Conservation (phyloP, 2,113 vertebrate genomes). For the Porphyrio hochstetteri region DNA sequence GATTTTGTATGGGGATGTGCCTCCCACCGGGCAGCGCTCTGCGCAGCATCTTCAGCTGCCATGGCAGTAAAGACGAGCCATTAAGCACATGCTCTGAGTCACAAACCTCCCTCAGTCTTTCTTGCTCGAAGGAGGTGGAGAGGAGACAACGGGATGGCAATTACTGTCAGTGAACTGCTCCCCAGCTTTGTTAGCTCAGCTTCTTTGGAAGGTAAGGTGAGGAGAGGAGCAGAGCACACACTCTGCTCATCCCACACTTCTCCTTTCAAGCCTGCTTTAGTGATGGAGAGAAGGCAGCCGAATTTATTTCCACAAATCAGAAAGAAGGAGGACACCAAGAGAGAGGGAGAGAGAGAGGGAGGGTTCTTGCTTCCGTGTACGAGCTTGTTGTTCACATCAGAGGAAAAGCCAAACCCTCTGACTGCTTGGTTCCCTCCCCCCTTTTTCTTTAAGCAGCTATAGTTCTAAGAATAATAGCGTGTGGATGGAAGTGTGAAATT, state of each 20-base stretch:
- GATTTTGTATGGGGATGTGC: accelerated
- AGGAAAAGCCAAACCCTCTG: not conserved
- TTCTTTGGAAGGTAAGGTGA: not conserved
- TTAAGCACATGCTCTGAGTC: not conserved
- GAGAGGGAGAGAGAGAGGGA: not conserved
- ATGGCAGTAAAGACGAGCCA: not conserved
- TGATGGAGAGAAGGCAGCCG: not conserved
- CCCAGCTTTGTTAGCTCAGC: not conserved
- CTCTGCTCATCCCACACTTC: not conserved
- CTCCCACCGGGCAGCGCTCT: accelerated
- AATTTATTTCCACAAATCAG: not conserved
- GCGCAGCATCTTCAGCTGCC: not conserved
- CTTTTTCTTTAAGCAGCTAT: not conserved
- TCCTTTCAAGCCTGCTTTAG: not conserved
- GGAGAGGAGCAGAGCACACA: not conserved
- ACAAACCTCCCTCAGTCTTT: not conserved
- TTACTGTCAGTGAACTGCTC: not conserved
- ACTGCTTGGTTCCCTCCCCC: not conserved
- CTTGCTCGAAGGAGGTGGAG: not conserved
- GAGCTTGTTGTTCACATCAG: not conserved
- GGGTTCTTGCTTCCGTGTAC: not conserved
- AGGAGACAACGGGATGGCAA: not conserved
- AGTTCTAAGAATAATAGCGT: conserved; percentile 30
- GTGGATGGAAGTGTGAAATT: conserved; percentile 30
- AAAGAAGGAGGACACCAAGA: not conserved